Conservation (phyloP, 2,797 vertebrate species). For the Vireo griseus region DNA sequence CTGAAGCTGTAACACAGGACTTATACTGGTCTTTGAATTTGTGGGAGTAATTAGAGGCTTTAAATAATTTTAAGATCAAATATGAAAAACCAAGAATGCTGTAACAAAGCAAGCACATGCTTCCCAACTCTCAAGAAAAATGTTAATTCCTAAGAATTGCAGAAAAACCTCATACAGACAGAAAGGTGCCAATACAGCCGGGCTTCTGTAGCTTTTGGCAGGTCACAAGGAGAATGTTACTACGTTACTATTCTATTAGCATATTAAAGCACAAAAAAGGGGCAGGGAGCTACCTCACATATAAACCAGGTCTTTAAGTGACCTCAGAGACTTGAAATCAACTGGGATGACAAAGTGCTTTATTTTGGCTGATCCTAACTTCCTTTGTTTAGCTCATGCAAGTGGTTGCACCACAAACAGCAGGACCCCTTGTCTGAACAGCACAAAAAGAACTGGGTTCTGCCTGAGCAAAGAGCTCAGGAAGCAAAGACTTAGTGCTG, state of each 20-base stretch:
- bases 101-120: background rate
- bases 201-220: background rate
- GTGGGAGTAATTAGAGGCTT: background rate
- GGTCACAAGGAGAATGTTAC: background rate
- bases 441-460: background rate
- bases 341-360: background rate
- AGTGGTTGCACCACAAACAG: background rate
- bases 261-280: background rate
- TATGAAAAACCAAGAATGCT: background rate
- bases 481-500: background rate
- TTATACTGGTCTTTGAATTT: background rate
- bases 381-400: background rate
- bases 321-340: background rate
- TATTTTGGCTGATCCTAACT: background rate
- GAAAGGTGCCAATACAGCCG: background rate
- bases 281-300: background rate
- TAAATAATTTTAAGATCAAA: background rate
- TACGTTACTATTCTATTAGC: background rate
- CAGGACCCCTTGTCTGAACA: rapidly evolving
- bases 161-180: background rate
- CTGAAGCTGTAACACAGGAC: background rate
- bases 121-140: background rate
- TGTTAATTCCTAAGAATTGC: background rate
- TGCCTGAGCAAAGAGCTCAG: background rate
- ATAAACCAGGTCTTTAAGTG: background rate